Conservation (phyloP, 2,888 invertebrate species). For the Sphaerophoria rueppellii region DNA sequence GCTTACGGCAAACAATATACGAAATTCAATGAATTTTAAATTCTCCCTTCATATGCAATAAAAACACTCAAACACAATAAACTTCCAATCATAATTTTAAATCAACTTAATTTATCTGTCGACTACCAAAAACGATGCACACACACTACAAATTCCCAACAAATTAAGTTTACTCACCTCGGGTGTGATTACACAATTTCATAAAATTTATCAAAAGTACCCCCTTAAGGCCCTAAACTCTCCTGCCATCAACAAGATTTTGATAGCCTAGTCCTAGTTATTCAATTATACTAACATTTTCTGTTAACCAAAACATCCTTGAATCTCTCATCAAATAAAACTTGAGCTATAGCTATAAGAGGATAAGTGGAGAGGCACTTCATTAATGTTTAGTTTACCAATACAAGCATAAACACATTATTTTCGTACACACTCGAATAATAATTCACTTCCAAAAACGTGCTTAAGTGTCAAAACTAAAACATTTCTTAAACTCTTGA, state of each 20-base stretch:
- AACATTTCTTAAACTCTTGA: slow-evolving; percentile 42
- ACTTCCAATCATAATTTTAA: too few species aligned
- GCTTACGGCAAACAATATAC: too few species aligned
- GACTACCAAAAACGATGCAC: too few species aligned
- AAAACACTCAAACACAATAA: too few species aligned
- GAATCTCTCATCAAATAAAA: slow-evolving; percentile 46
- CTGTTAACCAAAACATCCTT: slow-evolving; percentile 49
- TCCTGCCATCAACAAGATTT: too few species aligned
- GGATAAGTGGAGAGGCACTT: slow-evolving; percentile 14
- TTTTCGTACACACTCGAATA: not conserved
- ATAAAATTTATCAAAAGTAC: slow-evolving; percentile 17
- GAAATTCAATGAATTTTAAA: too few species aligned
- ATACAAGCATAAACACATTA: not conserved
- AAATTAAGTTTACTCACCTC: slow-evolving; percentile 46
- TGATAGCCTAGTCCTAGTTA: too few species aligned
- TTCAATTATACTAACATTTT: slow-evolving; percentile 20
- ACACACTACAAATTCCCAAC: slow-evolving; percentile 9
- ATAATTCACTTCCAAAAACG: slow-evolving; percentile 33
- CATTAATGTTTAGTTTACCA: not conserved
- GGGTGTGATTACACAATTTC: slow-evolving; percentile 47
- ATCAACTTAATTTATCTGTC: too few species aligned
- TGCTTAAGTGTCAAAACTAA: slow-evolving; percentile 64
- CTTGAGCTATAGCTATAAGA: not conserved
- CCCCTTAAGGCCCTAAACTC: not conserved
- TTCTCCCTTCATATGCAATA: too few species aligned